Base-by-base conservation (phyloP, 2,888 invertebrate genomes). In the Nysson spinosus region DNA sequence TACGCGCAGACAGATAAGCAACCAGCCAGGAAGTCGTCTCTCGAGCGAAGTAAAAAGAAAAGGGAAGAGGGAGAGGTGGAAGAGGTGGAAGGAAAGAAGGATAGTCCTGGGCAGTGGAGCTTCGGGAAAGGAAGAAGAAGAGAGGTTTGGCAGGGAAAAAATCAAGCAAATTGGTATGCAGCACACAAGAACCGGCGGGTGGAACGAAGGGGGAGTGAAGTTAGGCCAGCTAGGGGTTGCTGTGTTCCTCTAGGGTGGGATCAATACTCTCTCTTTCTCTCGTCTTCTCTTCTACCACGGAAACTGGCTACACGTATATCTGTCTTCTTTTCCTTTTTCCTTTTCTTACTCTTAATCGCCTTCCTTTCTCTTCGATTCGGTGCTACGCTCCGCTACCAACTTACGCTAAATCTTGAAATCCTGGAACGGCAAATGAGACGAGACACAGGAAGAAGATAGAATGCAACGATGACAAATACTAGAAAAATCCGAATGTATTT, bases 161-260 rank as follows among this genome's bases (percentile, higher is more conserved):
- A 89, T 88, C 88, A 88, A 89, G 88, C 88, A 89, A 89, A 90
- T 90, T 90, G 89, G 89, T 90, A 90, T 90, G 89, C 90, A 90
- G 89, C 89, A 88, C 89, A 90, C 89, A 89, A 89, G 89, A 88
- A 88, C 82, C 84, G 83, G 79, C 83, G 88, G 87, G 79, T 65
- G 77, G 79, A 79, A 82, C 85, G 84, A 87, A 87, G 87, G 88
- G 86, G 87, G 88, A 88, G 87, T 88, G 88, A 87, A 87, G 88
- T 86, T 85, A 84, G 86, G 81, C 85, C 80, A 84, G 84, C 83
- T 79, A 78, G 83, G 84, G 85, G 83, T 81, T 86, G 76, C 83
- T 75, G n/a, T n/a, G 76, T 79, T 79, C 75, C 76, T 64, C 72
- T 79, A 84, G 85, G 84, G 82, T 84, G 84, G 80, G 84, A 87